Evolutionary conservation across 2,113 vertebrate species (phyloP), one percentile per base, ranked within the genome.

Genomic region (Pavo muticus): DNA sequence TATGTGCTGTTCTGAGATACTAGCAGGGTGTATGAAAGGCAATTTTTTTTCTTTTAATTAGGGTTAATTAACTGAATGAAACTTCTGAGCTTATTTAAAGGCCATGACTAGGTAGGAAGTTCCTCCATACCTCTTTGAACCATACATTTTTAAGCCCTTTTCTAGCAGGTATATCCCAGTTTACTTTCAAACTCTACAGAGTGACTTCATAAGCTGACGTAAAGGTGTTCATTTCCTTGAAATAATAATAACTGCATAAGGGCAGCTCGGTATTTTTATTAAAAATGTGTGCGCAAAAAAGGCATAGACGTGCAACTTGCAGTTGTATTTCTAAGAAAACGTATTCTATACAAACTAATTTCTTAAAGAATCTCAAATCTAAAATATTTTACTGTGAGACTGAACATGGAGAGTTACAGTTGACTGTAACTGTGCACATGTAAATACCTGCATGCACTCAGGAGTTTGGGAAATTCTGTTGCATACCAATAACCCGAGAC

Each of bases 401-500:
- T 40, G 37, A 84, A 82, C 5, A 29, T 1, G 39, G 21, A 52
- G 17, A 70, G 79, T 50, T 47, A 4, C 30, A 81, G 14, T 54
- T 85, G 60, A n/a, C 35, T 79, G 37, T 14, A 74, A 42, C 32
- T 91, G 61, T 61, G 37, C 44, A 72, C 5, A 4, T n/a, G 3
- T 3, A 40, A 79, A 30, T 40, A 30, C 35, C 4, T 75, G 40
- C 14, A 16, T 14, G 29, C 77, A 37, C 29, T 70, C 70, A 68
- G 30, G 60, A 88, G 19, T 29, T 45, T 57, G 56, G 44, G 29
- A 35, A 67, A 72, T 72, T 73, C 82, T 67, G 44, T 8, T 76
- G 78, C 78, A 86, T 84, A 80, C 61, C 63, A 85, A 90, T 67
- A 94, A 68, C 56, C 32, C 19, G 64, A 76, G 88, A 60, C 65